These are phyloP conservation scores for Mimachlamys varia DNA, from an alignment of 2,888 invertebrate genomes.

Conservation along the genomic window DNA sequence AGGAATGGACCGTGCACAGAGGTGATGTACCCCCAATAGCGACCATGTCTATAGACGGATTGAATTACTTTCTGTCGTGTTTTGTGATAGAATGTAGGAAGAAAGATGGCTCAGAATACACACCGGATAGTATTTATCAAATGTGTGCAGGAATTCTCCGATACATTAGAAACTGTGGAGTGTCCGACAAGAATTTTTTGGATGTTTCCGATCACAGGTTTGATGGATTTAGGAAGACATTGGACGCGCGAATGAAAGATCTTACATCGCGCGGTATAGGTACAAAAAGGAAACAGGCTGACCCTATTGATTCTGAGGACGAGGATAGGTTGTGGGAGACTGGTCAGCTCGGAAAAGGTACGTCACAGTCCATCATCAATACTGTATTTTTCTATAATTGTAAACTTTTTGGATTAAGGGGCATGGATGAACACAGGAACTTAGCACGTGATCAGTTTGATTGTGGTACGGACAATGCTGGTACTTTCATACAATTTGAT, in stretches of 20 bases:
- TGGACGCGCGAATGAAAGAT: slow-evolving; percentile 12
- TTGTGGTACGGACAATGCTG: too few species aligned
- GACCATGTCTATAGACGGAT: too few species aligned
- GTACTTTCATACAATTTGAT: too few species aligned
- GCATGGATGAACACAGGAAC: background rate
- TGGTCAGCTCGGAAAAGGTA: too few species aligned
- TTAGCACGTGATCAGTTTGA: too few species aligned
- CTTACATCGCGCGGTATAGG: background rate
- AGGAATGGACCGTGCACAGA: too few species aligned
- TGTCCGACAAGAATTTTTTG: too few species aligned
- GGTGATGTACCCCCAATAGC: too few species aligned
- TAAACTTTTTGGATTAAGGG: too few species aligned
- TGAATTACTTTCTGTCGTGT: too few species aligned
- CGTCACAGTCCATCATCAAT: background rate
- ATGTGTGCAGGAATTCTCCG: background rate
- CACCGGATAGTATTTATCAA: background rate
- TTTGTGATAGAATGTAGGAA: background rate
- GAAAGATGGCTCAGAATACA: background rate
- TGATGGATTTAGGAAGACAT: background rate
- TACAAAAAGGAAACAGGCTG: slow-evolving; percentile 15
- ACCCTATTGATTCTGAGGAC: background rate
- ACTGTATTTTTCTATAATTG: background rate
- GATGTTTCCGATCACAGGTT: background rate
- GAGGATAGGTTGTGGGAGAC: background rate
- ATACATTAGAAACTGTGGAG: too few species aligned